Evolutionary conservation across 37 sponge, comb jelly and placozoan species (phyloP).

Genomic region (Beroe forskalii): DNA sequence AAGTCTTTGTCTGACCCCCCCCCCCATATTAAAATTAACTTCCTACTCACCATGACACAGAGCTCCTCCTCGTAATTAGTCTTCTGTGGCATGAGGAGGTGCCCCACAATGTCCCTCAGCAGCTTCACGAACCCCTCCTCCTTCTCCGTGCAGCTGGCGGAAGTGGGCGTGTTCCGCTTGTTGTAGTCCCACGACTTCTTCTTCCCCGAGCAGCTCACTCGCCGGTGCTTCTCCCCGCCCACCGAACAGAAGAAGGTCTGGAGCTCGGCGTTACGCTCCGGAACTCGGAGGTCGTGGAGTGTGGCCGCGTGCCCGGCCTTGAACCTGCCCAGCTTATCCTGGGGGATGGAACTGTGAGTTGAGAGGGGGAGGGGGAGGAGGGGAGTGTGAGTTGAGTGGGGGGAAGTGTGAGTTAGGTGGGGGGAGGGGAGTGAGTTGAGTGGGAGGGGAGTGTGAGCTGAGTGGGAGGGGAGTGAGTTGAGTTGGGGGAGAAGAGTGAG

Average conservation of each 20-base stretch:
- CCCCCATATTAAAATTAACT: no score
- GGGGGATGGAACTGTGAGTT: neutral
- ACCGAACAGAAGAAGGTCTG: neutral
- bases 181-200: neutral
- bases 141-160: conserved; percentile 3
- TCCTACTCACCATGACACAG: conserved; percentile 30
- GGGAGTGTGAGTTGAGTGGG: no score
- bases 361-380: neutral
- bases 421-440: no score
- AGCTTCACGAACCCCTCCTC: conserved; percentile 6
- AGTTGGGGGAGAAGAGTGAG: no score
- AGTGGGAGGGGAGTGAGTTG: no score
- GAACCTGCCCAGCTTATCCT: conserved; percentile 43
- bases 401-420: no score
- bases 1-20: no score
- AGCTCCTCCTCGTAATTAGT: conserved; percentile 46
- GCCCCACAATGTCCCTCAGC: conserved; percentile 53
- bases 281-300: conserved; percentile 52
- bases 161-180: neutral
- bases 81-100: conserved; percentile 64
- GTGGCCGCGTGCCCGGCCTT: conserved; percentile 55
- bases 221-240: neutral
- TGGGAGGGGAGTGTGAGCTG: no score
- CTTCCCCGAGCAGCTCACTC: neutral
- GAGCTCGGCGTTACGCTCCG: conserved; percentile 28